Evolutionary conservation across 2,888 invertebrate genomes (phyloP), one percentile per base, ranked within the genome.

Genomic region (Gari tellinella): DNA sequence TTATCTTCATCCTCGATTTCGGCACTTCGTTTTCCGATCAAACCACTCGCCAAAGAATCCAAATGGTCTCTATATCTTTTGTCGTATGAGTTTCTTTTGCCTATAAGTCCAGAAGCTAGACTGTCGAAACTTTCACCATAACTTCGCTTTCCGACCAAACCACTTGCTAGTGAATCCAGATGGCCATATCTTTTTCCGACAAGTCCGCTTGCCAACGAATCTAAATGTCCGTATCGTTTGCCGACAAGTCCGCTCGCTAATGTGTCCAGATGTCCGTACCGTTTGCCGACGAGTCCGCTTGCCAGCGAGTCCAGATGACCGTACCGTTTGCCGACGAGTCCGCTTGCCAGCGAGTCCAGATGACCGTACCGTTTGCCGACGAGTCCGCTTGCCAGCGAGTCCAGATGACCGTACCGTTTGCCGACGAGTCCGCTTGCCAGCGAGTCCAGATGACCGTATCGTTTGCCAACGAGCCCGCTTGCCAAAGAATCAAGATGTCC

Each of bases 321-420:
- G 19, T 43, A 23, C 38, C 69, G 19, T 31, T 69, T 69, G 4
- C 69, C 69, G n/a, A 69, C 55, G 5, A 69, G 62, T 3, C 62
- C 41, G 19, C 57, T 69, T 1, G 69, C 69, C 23, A 69, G 31
- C 21, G 43, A 40, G 31, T 69, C 69, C 37, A 69, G 23, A 15
- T 40, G 52, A n/a, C 53, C 64, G 12, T 46, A 64, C 15, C 64
- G 25, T 38, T 64, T 64, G 4, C 64, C 64, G 3, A 64, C 55
- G 14, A 64, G 26, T 15, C 64, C 56, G 17, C 55, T 56, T 0
- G 64, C 64, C 12, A 64, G 55, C 0, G 48, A 37, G 31, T 64
- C 64, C 23, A 64, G 37, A 3, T 38, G 8, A n/a, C 53, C 53
- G 40, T 48, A 55, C 14, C 64, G 53, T 38, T 53, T 53, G 1